A percentile compares a stretch with the other conserved stretches of the same genome.
phyloP scores from a whole-genome alignment of 2,113 vertebrate species.

The Potamarius usumacintae region DNA sequence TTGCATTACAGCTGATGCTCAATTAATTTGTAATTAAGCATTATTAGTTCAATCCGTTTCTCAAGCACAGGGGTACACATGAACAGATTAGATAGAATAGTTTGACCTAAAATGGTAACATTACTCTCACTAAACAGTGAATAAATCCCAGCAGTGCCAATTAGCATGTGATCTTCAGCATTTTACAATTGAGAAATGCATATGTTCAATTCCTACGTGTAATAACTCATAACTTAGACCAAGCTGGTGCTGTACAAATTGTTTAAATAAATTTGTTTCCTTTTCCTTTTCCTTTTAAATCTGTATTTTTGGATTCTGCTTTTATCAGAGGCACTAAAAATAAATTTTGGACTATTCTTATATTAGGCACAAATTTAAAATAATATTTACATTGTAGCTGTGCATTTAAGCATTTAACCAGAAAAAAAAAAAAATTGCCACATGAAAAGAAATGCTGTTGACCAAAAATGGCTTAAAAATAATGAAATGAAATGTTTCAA shows the following conservation, averaged over 20 bases:
- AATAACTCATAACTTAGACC: background rate
- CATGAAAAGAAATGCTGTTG: too few relatives aligned
- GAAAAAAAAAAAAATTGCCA: too few relatives aligned
- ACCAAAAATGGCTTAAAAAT: too few relatives aligned
- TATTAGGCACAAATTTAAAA: background rate
- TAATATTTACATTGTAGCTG: background rate
- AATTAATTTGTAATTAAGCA: slow-evolving; percentile 80
- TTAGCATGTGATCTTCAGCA: background rate
- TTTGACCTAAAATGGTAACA: slow-evolving; percentile 7
- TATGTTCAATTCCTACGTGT: too few relatives aligned
- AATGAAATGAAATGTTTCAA: too few relatives aligned
- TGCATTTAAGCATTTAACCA: background rate
- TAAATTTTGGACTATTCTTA: background rate
- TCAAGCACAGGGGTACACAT: background rate
- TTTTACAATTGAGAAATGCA: background rate
- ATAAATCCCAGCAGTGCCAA: background rate
- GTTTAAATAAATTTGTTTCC: background rate
- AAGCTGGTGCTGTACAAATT: background rate
- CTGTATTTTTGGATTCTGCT: background rate
- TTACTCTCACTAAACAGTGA: background rate
- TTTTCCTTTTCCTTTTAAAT: background rate
- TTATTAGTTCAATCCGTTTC: slow-evolving; percentile 66
- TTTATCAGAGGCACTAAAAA: background rate
- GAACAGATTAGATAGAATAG: background rate
- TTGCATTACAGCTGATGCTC: slow-evolving; percentile 75